phyloP scores from a whole-genome alignment of 2,888 invertebrate genomes.

The Amblyjoppa fuscipennis region DNA sequence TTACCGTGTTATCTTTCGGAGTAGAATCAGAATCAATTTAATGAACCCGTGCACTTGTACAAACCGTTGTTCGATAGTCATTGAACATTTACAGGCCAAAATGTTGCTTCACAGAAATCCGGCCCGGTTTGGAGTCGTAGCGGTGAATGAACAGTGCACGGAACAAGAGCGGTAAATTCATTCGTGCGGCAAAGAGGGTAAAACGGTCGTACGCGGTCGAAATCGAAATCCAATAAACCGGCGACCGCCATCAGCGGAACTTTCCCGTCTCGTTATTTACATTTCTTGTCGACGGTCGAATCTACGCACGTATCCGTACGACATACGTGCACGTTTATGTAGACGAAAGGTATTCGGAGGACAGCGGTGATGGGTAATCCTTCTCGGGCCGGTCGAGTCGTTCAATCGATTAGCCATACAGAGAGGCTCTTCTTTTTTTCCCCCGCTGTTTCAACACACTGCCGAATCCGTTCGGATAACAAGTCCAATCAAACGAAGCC shows the following conservation, averaged over 20 bases:
- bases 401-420: slow-evolving; percentile 27
- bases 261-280: slow-evolving; percentile 21
- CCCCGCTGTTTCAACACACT: slow-evolving; percentile 14
- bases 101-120: not conserved
- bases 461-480: slow-evolving; percentile 35
- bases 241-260: slow-evolving; percentile 12
- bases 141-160: not conserved
- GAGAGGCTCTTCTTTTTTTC: not conserved
- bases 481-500: slow-evolving; percentile 29
- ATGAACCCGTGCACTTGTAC: not conserved
- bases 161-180: not conserved
- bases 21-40: not conserved
- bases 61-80: not conserved
- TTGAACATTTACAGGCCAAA: not conserved
- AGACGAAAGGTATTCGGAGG: not conserved
- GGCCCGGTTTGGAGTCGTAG: not conserved
- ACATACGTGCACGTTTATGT: not conserved
- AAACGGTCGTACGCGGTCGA: not conserved
- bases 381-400: not conserved
- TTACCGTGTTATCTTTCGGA: not conserved
- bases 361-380: not conserved
- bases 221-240: slow-evolving; percentile 15
- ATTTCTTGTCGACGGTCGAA: slow-evolving; percentile 3
- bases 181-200: not conserved
- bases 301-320: not conserved